Evolutionary conservation across 23 tunicate species (phyloP).

Genomic region (Styela clava): DNA sequence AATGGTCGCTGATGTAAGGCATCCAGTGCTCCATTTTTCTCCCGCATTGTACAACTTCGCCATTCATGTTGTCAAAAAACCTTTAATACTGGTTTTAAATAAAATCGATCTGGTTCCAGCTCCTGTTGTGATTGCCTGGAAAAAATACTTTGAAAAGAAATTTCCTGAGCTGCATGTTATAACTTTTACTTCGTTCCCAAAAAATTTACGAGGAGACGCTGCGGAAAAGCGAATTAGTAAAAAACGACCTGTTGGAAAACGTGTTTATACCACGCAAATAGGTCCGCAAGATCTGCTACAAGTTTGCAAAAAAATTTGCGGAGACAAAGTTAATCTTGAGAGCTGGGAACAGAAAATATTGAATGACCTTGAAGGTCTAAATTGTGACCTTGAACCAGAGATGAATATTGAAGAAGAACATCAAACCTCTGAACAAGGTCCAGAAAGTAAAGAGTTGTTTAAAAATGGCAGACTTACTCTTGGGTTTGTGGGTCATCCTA

Average conservation of each 20-base stretch:
- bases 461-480: conserved; percentile 55
- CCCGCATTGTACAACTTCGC: conserved; percentile 86
- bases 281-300: conserved; percentile 72
- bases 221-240: conserved; percentile 26
- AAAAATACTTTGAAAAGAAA: conserved; percentile 58
- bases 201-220: conserved; percentile 40
- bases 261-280: conserved; percentile 75
- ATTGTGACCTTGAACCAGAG: not conserved
- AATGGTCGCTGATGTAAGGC: conserved; percentile 93
- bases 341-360: conserved; percentile 75
- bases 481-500: conserved; percentile 92
- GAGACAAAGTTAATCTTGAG: conserved; percentile 63
- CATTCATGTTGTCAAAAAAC: conserved; percentile 45
- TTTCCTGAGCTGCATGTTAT: conserved; percentile 72
- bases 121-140: conserved; percentile 72
- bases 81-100: conserved; percentile 66
- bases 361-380: conserved; percentile 33
- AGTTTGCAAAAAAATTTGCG: conserved; percentile 56
- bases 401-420: not conserved
- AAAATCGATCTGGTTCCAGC: conserved; percentile 95
- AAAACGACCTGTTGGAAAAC: conserved; percentile 35
- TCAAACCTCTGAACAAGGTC: not conserved
- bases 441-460: not conserved
- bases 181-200: conserved; percentile 79
- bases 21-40: conserved; percentile 93